Base-by-base conservation (phyloP, 2,888 invertebrate genomes). In the Caenorhabditis angaria region DNA sequence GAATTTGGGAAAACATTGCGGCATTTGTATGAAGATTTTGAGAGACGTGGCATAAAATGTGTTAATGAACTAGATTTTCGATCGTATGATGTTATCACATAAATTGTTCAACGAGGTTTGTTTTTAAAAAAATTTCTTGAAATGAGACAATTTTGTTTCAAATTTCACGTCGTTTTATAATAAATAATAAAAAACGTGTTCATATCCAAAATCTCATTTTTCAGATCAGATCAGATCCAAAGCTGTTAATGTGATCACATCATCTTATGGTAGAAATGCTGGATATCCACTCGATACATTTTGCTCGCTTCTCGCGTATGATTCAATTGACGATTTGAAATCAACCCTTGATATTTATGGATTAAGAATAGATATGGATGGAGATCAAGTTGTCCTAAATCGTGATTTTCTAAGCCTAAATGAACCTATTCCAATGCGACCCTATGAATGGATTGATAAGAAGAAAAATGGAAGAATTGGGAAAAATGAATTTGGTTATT, bases 1-100 rank as follows among this genome's bases (percentile, higher is more conserved):
- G 88, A 97, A 97, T 89, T 90, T 99, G 47, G 95, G 95, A 18
- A 99, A 89, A 94, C 95, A 0, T 90, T 99, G 8, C 94, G 95
- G 84, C 96, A 99, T 86, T 93, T 97, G 92, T 99, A 99, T 87
- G 91, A 93, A 51, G 97, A 97, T 89, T 91, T 96, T 41, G 70
- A 60, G 25, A 70, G 64, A 55, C 60, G 69, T 83, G 90, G 90
- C 1, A 77, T 88, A n/a, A 78, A 75, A 41, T 95, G 94, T 87
- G 91, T 91, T 0, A 92, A 93, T 79, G 97, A 99, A 88, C 91
- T 95, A 0, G 99, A 99, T 89, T 99, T 99, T 88, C 90, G 95
- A 18, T 93, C 93, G 0, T 99, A 97, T 87, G 92, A 97, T 63
- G 93, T 97, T 35, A 89, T 77, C 82, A 24, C 80, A 83, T 51